Conservation (phyloP, 2,888 invertebrate genomes). For the Leptopilina syphax region DNA sequence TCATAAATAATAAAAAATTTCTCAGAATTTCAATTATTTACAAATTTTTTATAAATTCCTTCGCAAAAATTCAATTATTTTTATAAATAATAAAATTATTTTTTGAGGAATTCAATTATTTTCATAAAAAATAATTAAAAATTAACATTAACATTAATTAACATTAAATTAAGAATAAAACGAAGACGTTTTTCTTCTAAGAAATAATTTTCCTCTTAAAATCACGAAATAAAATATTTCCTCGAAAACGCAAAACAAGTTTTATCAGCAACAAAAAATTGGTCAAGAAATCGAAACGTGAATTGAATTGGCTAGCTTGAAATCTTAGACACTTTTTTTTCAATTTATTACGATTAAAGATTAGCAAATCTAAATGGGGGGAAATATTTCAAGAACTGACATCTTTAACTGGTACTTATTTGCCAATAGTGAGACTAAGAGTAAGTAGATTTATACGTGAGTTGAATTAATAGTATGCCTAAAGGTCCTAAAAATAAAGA, state of each 20-base stretch:
- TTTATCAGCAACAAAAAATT: background rate
- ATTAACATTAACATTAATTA: no score
- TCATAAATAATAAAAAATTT: no score
- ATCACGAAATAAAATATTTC: no score
- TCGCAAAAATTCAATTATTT: no score
- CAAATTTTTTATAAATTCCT: no score
- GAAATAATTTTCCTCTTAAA: no score
- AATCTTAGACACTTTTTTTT: background rate
- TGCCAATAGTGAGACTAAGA: constrained; percentile 14
- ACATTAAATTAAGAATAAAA: no score
- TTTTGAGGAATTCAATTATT: no score
- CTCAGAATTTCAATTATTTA: no score
- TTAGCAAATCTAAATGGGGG: background rate
- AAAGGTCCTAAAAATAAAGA: background rate
- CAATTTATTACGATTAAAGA: background rate
- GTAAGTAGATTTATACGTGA: constrained; percentile 28
- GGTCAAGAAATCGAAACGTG: constrained; percentile 5
- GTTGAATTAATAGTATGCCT: constrained; percentile 10
- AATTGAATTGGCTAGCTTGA: background rate
- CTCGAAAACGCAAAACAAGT: background rate
- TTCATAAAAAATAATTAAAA: no score
- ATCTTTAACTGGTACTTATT: constrained; percentile 18
- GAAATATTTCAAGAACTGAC: background rate
- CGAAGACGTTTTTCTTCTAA: no score
- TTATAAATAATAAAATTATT: no score